Evolutionary conservation across 2,888 invertebrate species (phyloP).

Genomic region (Glomeris marginata): DNA sequence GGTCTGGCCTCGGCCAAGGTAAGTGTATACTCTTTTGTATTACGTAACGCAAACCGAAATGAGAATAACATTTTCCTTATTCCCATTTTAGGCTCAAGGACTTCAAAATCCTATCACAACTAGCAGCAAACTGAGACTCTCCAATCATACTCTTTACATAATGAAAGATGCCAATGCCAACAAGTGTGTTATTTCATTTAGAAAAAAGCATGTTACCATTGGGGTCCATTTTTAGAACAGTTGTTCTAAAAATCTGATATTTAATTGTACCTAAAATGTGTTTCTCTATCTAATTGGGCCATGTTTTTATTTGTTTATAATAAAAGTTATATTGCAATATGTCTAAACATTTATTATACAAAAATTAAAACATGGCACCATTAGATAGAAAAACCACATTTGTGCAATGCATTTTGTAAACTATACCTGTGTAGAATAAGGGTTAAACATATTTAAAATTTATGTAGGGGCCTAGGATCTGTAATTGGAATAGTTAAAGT

Average conservation of each 20-base stretch:
- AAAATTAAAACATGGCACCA: too few species aligned
- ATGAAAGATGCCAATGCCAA: constrained; percentile 9
- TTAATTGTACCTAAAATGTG: too few species aligned
- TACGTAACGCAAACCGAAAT: neutral
- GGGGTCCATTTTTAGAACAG: too few species aligned
- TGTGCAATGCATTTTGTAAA: too few species aligned
- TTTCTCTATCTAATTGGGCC: too few species aligned
- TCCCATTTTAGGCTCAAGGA: constrained; percentile 13
- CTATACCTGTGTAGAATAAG: too few species aligned
- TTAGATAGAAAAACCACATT: too few species aligned
- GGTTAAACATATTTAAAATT: neutral
- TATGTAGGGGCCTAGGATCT: constrained; percentile 36
- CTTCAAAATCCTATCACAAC: constrained; percentile 13
- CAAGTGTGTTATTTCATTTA: neutral
- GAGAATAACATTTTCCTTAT: neutral
- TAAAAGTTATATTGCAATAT: too few species aligned
- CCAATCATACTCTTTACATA: constrained; percentile 13
- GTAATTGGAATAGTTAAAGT: constrained; percentile 71
- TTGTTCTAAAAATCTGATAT: too few species aligned
- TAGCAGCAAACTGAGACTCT: constrained; percentile 8
- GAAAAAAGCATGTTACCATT: too few species aligned
- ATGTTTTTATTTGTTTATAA: too few species aligned
- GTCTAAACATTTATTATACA: too few species aligned
- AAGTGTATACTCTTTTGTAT: neutral
- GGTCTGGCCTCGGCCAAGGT: constrained; percentile 14